Percentiles rank a stretch among this genome's conserved stretches.
These are phyloP conservation scores for Pinctada fucata DNA, from an alignment of 2,888 invertebrate species.

Conservation along the genomic window DNA sequence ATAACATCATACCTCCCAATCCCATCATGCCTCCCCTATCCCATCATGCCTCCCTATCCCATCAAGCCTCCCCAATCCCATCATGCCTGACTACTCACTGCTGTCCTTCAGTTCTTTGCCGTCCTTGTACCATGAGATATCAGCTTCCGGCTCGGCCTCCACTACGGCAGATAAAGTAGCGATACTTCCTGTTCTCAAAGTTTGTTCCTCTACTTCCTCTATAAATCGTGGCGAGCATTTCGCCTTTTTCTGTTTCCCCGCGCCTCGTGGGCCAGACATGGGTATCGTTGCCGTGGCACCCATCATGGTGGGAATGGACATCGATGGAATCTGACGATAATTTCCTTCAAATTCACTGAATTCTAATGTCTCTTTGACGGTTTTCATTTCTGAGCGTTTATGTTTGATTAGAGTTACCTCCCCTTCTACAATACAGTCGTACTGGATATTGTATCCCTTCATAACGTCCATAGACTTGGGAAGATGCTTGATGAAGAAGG, in stretches of 20 bases:
- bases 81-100: constrained; percentile 24
- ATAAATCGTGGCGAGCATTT: constrained; percentile 43
- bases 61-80: too few relatives aligned
- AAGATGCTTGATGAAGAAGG: constrained; percentile 72
- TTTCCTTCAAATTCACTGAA: constrained; percentile 64
- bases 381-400: constrained; percentile 54
- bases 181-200: constrained; percentile 33
- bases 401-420: constrained; percentile 63
- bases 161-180: constrained; percentile 40
- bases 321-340: constrained; percentile 53
- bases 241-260: constrained; percentile 13
- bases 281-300: constrained; percentile 83
- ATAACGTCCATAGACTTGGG: constrained; percentile 69
- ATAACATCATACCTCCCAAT: too few relatives aligned
- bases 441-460: constrained; percentile 70
- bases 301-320: constrained; percentile 42
- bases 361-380: constrained; percentile 55
- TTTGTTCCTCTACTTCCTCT: constrained; percentile 35
- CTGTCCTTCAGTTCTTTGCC: constrained; percentile 84
- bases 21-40: too few relatives aligned
- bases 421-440: constrained; percentile 87
- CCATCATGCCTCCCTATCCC: too few relatives aligned
- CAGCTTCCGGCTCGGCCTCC: constrained; percentile 80
- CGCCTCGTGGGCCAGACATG: constrained; percentile 15
- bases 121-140: constrained; percentile 91